Evolutionary conservation across 2,113 vertebrate genomes (phyloP).

Genomic region (Sporophila hypoxantha): DNA sequence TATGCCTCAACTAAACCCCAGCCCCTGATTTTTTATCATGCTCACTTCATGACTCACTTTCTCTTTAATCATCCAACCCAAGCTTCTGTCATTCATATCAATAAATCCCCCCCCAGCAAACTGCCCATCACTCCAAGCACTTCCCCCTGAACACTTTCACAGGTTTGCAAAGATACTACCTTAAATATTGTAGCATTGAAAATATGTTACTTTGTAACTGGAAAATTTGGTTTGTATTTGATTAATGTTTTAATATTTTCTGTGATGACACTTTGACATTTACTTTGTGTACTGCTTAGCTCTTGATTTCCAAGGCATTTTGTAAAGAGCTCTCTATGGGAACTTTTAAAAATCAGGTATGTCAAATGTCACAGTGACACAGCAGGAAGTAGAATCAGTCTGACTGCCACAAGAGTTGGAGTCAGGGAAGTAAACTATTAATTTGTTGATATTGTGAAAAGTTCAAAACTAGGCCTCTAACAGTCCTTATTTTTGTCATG

Average conservation of each 20-base stretch:
- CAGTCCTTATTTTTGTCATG: background rate
- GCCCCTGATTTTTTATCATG: too few relatives aligned
- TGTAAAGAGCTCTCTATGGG: background rate
- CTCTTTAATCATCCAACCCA: too few relatives aligned
- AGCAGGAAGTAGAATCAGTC: background rate
- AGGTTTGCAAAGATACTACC: background rate
- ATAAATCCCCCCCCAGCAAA: too few relatives aligned
- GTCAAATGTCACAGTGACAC: background rate
- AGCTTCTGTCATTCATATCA: too few relatives aligned
- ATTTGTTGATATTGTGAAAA: background rate
- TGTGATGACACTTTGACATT: background rate
- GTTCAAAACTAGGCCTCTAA: background rate
- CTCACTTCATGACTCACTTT: too few relatives aligned
- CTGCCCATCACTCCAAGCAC: too few relatives aligned
- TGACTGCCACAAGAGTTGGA: background rate
- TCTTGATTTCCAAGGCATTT: background rate
- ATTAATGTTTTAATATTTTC: background rate
- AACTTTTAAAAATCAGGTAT: background rate
- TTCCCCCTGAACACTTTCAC: background rate
- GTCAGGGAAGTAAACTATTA: background rate
- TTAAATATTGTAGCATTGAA: background rate
- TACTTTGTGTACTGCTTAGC: background rate
- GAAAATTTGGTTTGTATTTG: background rate
- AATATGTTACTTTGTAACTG: background rate
- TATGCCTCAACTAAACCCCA: too few relatives aligned